A percentile compares a stretch with the other conserved stretches of the same genome.
These are phyloP conservation scores for Pandion haliaetus DNA, from an alignment of 2,113 vertebrate species.

Conservation along the genomic window DNA sequence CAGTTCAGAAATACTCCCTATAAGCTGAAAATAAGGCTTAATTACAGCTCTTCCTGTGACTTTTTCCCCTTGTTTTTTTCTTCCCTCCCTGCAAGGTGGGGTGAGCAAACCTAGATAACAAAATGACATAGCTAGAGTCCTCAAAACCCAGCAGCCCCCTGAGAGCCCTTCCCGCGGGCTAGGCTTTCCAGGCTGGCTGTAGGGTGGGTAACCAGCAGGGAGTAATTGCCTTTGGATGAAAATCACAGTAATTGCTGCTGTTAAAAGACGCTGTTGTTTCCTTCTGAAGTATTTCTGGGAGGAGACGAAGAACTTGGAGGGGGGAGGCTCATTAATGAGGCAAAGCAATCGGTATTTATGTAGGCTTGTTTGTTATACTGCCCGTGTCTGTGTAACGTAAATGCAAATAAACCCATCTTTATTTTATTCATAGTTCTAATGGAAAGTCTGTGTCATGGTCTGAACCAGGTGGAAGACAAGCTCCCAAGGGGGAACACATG, in stretches of 20 bases:
- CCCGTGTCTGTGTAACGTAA: conserved; percentile 15
- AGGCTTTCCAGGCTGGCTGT: not conserved
- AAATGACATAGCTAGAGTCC: not conserved
- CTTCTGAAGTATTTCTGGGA: not conserved
- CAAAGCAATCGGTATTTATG: not conserved
- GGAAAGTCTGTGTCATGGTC: conserved; percentile 99
- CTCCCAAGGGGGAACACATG: conserved; percentile 90
- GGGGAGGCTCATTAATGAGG: not conserved
- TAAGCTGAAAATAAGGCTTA: not conserved
- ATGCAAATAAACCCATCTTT: conserved; percentile 84
- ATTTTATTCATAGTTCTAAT: conserved; percentile 99
- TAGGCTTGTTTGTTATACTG: conserved; percentile 19
- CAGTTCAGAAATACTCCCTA: not conserved
- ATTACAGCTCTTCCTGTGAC: not conserved
- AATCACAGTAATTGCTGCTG: not conserved
- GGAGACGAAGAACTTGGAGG: not conserved
- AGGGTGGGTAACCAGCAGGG: not conserved
- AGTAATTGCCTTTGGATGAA: not conserved
- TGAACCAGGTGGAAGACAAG: conserved; percentile 99
- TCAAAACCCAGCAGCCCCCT: not conserved
- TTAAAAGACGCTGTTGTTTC: not conserved
- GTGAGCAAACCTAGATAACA: not conserved
- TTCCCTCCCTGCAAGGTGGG: not conserved
- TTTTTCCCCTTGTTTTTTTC: not conserved
- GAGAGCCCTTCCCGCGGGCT: not conserved